These are phyloP conservation scores for Rhopalosiphum padi DNA, from an alignment of 1,140 invertebrate genomes.

Conservation along the genomic window DNA sequence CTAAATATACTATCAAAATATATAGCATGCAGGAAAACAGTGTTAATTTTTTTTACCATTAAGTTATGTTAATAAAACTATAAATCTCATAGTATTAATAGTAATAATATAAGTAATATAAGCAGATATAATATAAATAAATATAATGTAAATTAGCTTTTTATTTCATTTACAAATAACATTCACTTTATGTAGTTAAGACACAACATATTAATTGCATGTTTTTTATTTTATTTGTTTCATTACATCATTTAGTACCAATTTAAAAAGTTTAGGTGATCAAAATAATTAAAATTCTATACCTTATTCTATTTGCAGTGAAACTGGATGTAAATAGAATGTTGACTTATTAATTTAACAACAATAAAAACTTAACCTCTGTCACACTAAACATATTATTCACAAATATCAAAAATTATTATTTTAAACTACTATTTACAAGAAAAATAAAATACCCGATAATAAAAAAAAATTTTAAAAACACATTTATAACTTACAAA, in stretches of 20 bases:
- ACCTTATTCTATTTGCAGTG: neutral
- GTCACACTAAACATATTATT: neutral
- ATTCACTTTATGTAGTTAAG: neutral
- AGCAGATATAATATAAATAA: neutral
- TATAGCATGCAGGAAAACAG: too few species aligned
- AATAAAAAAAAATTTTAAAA: neutral
- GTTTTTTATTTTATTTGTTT: neutral
- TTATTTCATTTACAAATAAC: too few species aligned
- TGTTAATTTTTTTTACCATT: too few species aligned
- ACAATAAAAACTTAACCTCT: neutral
- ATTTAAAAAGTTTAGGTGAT: neutral
- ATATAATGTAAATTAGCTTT: neutral
- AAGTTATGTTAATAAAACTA: too few species aligned
- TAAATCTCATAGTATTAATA: too few species aligned
- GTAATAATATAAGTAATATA: neutral
- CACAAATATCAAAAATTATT: neutral
- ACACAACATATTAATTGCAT: neutral
- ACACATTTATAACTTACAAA: neutral
- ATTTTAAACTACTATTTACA: neutral
- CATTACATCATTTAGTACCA: neutral
- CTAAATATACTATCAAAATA: too few species aligned
- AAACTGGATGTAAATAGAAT: neutral
- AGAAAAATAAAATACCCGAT: neutral
- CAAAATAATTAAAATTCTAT: neutral
- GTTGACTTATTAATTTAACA: neutral